Base-by-base conservation (phyloP, 2,113 vertebrate species). In the Archocentrus centrarchus region DNA sequence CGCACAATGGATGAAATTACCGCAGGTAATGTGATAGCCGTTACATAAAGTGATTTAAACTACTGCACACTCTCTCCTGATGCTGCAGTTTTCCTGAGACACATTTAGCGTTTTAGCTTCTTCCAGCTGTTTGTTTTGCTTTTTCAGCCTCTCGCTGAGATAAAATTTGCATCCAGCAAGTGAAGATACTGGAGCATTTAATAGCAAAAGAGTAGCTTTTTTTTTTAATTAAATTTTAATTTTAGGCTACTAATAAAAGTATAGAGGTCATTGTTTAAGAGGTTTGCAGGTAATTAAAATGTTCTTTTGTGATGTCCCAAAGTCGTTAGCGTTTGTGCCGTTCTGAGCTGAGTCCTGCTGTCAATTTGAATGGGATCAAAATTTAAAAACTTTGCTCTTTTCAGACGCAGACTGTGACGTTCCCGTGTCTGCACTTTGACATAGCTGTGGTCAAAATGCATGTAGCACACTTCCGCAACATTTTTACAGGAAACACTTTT, bases 171-270 rank as follows among this genome's bases (percentile, higher is more conserved):
- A 50, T 18, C 9, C 50, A 27, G 64, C 4, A 30, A 5, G 9
- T 20, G 24, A 70, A 24, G 9, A 50, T 30, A 70, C 11, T 30
- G 2, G 15, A 50, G 24, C 3, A 1, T 30, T 50, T 5, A 50
- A 0, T 70, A 22, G 64, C 41, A 18, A 4, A 30, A 6, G 27
- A 70, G 0, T 18, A 50, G 24, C 1, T 47, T 15, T 2, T 17
- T 6, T 50, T 0, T 27, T 44, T 27, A 27, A 27, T 2, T 27
- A 2, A 27, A 27, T 27, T 27, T 27, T 27, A 27, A 27, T 27
- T 10, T 66, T 44, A 17, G 37, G 37, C 14, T 24, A 15, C 15
- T 32, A 7, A 24, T 14, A 66, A 44, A 63, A 63, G 18, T 63
- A 39, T 63, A 22, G 20, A 27, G 5, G 63, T 47, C 4, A 47